Base-by-base conservation (phyloP, 2,113 vertebrate species). In the Corythaeola cristata region DNA sequence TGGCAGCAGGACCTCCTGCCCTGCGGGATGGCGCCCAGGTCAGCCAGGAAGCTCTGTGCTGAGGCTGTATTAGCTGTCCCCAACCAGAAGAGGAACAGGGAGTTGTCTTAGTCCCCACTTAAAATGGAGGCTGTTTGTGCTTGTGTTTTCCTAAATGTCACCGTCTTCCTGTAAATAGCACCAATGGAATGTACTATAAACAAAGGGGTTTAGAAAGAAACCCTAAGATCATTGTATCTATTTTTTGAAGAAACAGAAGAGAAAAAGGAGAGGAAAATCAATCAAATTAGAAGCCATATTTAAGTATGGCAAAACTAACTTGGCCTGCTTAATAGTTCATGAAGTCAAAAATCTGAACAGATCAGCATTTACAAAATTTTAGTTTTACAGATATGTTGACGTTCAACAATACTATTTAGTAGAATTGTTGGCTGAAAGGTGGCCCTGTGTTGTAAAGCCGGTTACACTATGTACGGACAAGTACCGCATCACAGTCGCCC, bases 1-100 rank as follows among this genome's bases (percentile, higher is more conserved):
- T 8, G 0, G 6, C 5, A 9, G 52, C 58, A 24, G 66, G n/a
- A 44, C 45, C 19, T 0, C 0, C 56, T 53, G 77, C 30, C 44
- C 27, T 11, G 41, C 4, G 4, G 69, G 44, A 5, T 1, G 33
- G 26, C 12, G 39, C 68, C 32, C 6, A 27, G 2, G 6, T 6
- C 8, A 0, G 33, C 59, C 4, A 10, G 41, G n/a, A 50, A 50
- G 68, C 59, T 5, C 59, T 44, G 45, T 22, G 41, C 1, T 10
- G 41, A 45, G 9, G 3, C 49, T 41, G 28, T 8, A 1, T 49
- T 7, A 28, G 71, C 71, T 9, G 19, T 15, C 59, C 30, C 58
- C 59, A 37, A 6, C 12, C 56, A 47, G 37, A 37, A 19, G 9
- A 50, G 58, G n/a, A 77, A 14, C 33, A 3, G 3, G 15, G 30